phyloP scores from a whole-genome alignment of 2,888 invertebrate species.

The Nipponacmea schrenckii region DNA sequence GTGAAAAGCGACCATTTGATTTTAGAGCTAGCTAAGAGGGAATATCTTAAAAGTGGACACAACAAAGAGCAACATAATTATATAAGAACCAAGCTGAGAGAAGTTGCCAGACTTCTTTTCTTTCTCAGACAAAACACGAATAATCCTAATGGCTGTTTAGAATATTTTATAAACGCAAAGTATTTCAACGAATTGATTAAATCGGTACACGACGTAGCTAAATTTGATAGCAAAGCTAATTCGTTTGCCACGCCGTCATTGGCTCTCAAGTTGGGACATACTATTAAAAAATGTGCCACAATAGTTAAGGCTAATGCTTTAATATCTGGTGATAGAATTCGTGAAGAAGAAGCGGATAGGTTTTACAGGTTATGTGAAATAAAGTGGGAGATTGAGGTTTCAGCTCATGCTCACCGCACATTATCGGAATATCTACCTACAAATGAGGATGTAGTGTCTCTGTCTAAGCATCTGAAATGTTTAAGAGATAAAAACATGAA shows the following conservation, averaged over 20 bases:
- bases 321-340: background rate
- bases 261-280: background rate
- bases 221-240: background rate
- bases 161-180: background rate
- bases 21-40: background rate
- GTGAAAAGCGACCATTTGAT: background rate
- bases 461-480: background rate
- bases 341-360: background rate
- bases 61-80: background rate
- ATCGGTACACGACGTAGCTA: background rate
- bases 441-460: background rate
- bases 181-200: background rate
- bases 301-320: background rate
- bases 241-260: background rate
- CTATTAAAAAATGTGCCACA: background rate
- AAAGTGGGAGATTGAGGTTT: background rate
- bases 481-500: background rate
- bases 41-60: background rate
- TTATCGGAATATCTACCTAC: background rate
- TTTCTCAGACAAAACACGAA: background rate
- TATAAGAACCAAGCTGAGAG: background rate
- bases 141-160: background rate
- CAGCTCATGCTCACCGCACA: background rate
- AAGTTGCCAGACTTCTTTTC: background rate
- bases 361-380: background rate